These are phyloP conservation scores for Drosophila ambigua DNA, from an alignment of 1,140 invertebrate species.

Conservation along the genomic window DNA sequence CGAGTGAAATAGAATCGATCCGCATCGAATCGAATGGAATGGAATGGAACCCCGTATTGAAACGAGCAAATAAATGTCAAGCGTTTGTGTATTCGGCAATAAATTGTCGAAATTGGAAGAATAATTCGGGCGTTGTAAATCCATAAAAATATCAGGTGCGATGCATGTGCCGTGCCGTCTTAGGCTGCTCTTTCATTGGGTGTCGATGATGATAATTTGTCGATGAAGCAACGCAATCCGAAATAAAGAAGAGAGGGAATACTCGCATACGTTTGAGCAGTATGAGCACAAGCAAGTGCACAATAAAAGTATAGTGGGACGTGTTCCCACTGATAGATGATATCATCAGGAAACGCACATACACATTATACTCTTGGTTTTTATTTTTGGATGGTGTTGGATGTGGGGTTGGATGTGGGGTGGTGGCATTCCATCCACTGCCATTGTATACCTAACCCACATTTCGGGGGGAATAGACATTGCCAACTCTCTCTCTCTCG, in stretches of 20 bases:
- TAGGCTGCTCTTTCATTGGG: background rate
- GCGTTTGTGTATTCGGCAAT: slow-evolving; percentile 65
- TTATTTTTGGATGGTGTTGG: background rate
- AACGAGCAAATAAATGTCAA: slow-evolving; percentile 64
- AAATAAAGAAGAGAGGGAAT: slow-evolving; percentile 2
- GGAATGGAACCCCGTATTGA: slow-evolving; percentile 11
- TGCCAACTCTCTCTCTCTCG: slow-evolving; percentile 23
- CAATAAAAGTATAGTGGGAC: slow-evolving; percentile 46
- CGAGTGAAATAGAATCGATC: slow-evolving; percentile 19
- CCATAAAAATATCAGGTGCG: slow-evolving; percentile 79
- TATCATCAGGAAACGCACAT: slow-evolving; percentile 57
- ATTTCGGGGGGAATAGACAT: slow-evolving; percentile 5
- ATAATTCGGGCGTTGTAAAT: slow-evolving; percentile 73
- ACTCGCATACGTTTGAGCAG: background rate
- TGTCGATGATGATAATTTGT: slow-evolving; percentile 36
- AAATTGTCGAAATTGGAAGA: slow-evolving; percentile 82
- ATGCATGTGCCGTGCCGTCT: slow-evolving; percentile 39
- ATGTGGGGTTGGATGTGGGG: background rate
- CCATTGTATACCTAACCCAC: slow-evolving; percentile 11
- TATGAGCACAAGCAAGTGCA: slow-evolving; percentile 30
- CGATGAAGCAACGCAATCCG: slow-evolving; percentile 58
- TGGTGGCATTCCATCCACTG: background rate
- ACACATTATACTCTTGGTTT: background rate
- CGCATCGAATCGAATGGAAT: slow-evolving; percentile 24
- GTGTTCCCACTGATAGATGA: slow-evolving; percentile 50